Base-by-base conservation (phyloP, 2,797 vertebrate genomes). In the Gymnothorax reevesii region DNA sequence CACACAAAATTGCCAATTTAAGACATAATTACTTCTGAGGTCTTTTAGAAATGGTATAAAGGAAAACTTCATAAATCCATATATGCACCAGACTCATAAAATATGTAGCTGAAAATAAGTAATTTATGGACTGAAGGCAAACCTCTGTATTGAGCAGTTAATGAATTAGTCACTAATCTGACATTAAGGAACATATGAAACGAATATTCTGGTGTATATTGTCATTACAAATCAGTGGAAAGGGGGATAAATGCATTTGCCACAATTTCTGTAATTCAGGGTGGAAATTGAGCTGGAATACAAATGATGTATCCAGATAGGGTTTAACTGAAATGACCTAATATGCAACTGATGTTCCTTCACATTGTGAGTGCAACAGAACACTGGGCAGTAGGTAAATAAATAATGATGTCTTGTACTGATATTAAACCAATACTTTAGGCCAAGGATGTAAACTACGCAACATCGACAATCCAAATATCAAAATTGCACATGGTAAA, bases 21-120 rank as follows among this genome's bases (percentile, higher is more conserved):
- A 90, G 88, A 91, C 82, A 87, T 89, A 94, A 94, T 94, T 94
- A 94, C 89, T 27, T 92, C 89, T 80, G 90, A 92, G 88, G 91
- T 91, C 88, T 90, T 91, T 88, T 89, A 92, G 93, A 93, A 77
- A 91, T 91, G 92, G 91, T 91, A 91, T 89, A 75, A 62, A 62
- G 22, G 60, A 89, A 89, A 93, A 92, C 89, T 93, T 95, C 92
- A 88, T 92, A 91, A 91, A 94, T 94, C 94, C 94, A 87, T 88
- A 92, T 93, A 91, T 93, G 88, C 92, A 92, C 93, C 92, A 92
- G 90, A 90, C 87, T 87, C 42, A 49, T 49, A 87, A 86, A 87
- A 90, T 86, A 89, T 89, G 89, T 89, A 89, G 90, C 92, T 90
- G 89, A 88, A 86, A 83, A 66, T 66, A 66, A 57, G 92, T 87